Evolutionary conservation across 2,797 vertebrate species (phyloP).

Genomic region (Poecilia gillii): DNA sequence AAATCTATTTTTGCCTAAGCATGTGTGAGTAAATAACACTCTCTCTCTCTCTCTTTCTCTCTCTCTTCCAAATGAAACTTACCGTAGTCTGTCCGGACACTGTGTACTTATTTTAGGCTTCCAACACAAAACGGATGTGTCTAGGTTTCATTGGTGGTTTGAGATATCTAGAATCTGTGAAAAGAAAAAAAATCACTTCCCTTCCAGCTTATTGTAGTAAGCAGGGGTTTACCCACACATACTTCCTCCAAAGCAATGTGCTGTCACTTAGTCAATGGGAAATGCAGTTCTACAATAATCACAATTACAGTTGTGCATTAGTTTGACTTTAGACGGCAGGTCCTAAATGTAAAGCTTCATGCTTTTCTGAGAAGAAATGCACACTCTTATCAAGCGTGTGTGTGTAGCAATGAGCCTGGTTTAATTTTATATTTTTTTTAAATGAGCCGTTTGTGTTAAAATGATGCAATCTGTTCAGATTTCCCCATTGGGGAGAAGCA

Average conservation of each 20-base stretch:
- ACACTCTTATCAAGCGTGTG: background rate
- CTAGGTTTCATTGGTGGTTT: constrained; percentile 44
- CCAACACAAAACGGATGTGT: constrained; percentile 56
- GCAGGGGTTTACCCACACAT: constrained; percentile 62
- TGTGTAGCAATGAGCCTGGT: constrained; percentile 12
- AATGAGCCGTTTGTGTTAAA: constrained; percentile 31
- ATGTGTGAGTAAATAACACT: constrained; percentile 75
- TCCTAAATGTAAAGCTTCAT: background rate
- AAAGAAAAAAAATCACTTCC: constrained; percentile 52
- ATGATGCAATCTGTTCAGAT: constrained; percentile 27
- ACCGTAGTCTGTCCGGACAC: constrained; percentile 54
- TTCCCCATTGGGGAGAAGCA: constrained; percentile 40
- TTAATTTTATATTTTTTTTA: constrained; percentile 21
- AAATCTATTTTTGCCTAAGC: constrained; percentile 69
- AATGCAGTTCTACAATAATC: constrained; percentile 31
- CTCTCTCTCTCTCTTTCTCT: constrained; percentile 64
- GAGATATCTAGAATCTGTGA: constrained; percentile 50
- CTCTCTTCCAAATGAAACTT: constrained; percentile 60
- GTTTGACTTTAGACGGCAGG: background rate
- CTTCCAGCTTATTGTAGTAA: constrained; percentile 43
- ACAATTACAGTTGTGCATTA: constrained; percentile 8
- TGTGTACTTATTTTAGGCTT: constrained; percentile 61
- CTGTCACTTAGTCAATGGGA: constrained; percentile 48
- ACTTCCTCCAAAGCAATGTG: constrained; percentile 61
- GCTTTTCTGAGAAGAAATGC: constrained; percentile 24